These are phyloP conservation scores for Leuciscus idus DNA, from an alignment of 2,113 vertebrate genomes.

Conservation along the genomic window DNA sequence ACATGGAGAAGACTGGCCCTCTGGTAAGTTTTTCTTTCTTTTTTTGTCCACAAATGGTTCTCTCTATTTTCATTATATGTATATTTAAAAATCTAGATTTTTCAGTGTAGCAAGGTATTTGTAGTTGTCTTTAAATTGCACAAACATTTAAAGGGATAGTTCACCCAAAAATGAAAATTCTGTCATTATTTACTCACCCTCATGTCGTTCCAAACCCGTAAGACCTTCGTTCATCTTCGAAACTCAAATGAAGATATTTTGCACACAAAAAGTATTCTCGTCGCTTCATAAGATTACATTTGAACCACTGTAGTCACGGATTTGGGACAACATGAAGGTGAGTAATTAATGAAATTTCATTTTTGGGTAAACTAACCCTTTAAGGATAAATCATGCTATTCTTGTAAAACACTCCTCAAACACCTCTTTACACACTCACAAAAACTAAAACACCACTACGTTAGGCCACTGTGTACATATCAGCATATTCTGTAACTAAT, in stretches of 20 bases:
- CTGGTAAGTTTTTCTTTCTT: conserved; percentile 75
- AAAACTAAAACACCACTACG: neutral
- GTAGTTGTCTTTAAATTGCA: neutral
- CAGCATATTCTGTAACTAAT: neutral
- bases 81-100: neutral
- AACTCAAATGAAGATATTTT: no score
- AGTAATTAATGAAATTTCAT: no score
- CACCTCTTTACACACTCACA: neutral
- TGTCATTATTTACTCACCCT: no score
- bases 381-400: neutral
- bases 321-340: no score
- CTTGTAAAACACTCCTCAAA: neutral
- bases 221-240: no score
- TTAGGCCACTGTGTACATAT: neutral
- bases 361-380: no score
- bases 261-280: no score
- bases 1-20: conserved; percentile 96
- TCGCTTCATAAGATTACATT: no score
- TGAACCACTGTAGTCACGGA: no score
- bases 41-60: neutral
- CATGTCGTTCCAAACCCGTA: no score
- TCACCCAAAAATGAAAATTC: no score
- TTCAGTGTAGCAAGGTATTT: neutral
- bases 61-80: neutral
- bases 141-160: neutral